A percentile compares a stretch with the other conserved stretches of the same genome.
phyloP scores from a whole-genome alignment of 2,113 vertebrate genomes.

The Azemiops feae region DNA sequence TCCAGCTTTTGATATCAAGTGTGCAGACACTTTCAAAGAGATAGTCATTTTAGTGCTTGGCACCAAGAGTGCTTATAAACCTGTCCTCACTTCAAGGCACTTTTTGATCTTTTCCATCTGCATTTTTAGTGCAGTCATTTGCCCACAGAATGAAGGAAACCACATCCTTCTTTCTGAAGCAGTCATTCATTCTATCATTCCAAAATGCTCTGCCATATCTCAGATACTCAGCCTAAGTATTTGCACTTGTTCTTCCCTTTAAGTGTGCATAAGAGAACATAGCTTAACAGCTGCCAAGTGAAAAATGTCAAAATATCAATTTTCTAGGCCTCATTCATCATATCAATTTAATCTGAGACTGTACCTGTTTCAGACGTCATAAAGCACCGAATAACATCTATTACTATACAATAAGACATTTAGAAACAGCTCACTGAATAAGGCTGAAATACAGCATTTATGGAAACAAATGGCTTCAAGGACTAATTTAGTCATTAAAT shows the following conservation, averaged over 20 bases:
- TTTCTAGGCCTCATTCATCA: constrained; percentile 11
- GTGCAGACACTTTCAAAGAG: constrained; percentile 22
- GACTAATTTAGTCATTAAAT: neutral
- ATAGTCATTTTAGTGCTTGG: constrained; percentile 9
- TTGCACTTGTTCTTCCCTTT: constrained; percentile 14
- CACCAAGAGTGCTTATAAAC: constrained; percentile 30
- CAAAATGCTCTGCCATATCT: accelerated
- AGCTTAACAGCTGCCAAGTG: neutral
- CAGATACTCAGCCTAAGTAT: neutral
- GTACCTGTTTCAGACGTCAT: neutral
- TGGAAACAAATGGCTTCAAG: neutral
- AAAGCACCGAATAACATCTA: neutral
- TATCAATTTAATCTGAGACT: neutral
- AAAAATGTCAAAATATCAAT: neutral
- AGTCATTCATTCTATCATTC: constrained; percentile 18
- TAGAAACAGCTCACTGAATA: neutral
- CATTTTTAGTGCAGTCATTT: constrained; percentile 42
- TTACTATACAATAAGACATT: neutral
- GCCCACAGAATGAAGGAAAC: neutral
- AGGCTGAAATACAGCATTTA: neutral
- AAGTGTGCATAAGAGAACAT: constrained; percentile 23
- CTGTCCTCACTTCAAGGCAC: neutral
- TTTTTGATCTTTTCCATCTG: constrained; percentile 29
- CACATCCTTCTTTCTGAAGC: neutral
- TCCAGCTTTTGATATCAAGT: neutral